Evolutionary conservation across 2,113 vertebrate genomes (phyloP).

Genomic region (Cebus imitator): DNA sequence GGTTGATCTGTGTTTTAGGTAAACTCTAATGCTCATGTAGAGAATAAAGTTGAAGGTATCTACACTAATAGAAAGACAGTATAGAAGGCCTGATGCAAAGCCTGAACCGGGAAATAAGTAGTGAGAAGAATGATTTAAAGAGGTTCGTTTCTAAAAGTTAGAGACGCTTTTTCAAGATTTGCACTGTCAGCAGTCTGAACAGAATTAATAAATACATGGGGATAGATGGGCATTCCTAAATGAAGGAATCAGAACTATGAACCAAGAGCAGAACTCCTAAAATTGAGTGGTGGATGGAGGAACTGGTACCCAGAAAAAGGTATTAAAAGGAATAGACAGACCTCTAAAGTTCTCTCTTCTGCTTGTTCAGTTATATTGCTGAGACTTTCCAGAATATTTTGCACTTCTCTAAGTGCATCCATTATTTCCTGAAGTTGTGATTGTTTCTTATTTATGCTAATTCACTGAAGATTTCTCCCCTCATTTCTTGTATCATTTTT

Average conservation of each 20-base stretch:
- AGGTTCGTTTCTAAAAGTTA: background rate
- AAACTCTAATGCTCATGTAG: background rate
- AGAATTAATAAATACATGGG: background rate
- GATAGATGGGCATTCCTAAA: background rate
- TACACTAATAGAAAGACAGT: background rate
- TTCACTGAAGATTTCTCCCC: no score
- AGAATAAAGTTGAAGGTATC: background rate
- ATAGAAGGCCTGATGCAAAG: background rate
- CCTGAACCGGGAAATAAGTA: background rate
- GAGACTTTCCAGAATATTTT: no score
- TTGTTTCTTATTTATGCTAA: no score
- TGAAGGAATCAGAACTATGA: background rate
- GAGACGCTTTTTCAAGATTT: background rate
- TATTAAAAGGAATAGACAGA: background rate
- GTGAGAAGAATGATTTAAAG: background rate
- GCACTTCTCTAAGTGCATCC: no score
- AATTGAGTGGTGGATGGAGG: background rate
- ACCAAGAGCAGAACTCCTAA: background rate
- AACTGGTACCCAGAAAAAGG: background rate
- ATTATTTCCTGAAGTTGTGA: no score
- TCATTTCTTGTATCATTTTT: no score
- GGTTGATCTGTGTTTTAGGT: background rate
- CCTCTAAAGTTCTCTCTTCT: no score
- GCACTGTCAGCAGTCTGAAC: no score
- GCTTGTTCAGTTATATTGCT: no score